Evolutionary conservation across 2,888 invertebrate genomes (phyloP), one percentile per base, ranked within the genome.

Genomic region (Leptinotarsa rubiginosa): DNA sequence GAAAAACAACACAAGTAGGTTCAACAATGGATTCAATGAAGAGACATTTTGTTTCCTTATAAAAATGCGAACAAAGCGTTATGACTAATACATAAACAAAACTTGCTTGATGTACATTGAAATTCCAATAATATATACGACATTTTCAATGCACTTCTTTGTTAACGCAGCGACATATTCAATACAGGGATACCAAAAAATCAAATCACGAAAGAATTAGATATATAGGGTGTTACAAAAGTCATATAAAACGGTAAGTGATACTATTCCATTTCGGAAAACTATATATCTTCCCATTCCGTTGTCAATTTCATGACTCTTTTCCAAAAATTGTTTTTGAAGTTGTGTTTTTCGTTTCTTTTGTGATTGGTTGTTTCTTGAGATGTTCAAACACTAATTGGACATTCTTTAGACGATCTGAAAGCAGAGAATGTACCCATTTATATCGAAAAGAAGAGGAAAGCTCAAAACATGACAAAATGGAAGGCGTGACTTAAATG

Each of bases 71-170:
- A 56, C 56, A 56, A 22, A 56, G 56, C 56, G 22, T 56, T 13
- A 56, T 56, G n/a, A 50, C 50, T n/a, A 25, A 56, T 56, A 56
- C 20, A 22, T 22, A 56, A 56, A 56, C 56, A 56, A 56, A 56
- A 56, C 20, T 13, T 22, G 13, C 13, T 56, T 56, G 22, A 56
- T 56, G 4, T 22, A 13, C 56, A 56, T 22, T 22, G 22, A 13
- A 22, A 13, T 56, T 56, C 22, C 52, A 52, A 52, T 52, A 52
- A 56, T 56, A 25, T 13, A 56, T 56, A 20, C 2, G 13, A 20
- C 22, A 56, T 20, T 56, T 22, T 22, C 13, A 15, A 22, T 56
- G 56, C 56, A 56, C 56, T 56, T 22, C 15, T 15, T 20, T 56
- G 56, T 56, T 22, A 22, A 56, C 56, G 12, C 12, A 50, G 50